These are phyloP conservation scores for Epiperipatus broadwayi DNA, from an alignment of 2,888 invertebrate species.

Conservation along the genomic window DNA sequence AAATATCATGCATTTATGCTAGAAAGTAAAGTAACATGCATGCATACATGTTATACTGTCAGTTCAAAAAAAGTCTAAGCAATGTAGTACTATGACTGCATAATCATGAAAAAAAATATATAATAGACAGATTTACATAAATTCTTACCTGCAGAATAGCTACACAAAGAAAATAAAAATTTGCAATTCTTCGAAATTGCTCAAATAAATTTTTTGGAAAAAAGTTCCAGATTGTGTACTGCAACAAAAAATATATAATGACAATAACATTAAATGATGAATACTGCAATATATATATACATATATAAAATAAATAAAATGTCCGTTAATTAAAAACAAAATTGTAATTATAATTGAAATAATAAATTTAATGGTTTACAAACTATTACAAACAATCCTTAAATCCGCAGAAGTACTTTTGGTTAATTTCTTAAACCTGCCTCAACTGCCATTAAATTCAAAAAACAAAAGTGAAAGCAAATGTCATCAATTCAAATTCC, in stretches of 20 bases:
- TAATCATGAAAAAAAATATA: not conserved
- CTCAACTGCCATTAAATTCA: too few relatives aligned
- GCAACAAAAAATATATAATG: constrained; percentile 22
- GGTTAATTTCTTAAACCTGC: too few relatives aligned
- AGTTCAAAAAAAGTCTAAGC: not conserved
- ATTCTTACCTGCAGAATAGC: constrained; percentile 47
- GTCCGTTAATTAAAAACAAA: too few relatives aligned
- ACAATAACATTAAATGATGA: constrained; percentile 8
- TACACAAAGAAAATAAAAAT: constrained; percentile 60
- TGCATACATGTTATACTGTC: not conserved
- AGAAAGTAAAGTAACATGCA: too few relatives aligned
- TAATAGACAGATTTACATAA: constrained; percentile 19
- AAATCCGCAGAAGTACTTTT: too few relatives aligned
- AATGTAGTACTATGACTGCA: not conserved
- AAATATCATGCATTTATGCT: constrained; percentile 5
- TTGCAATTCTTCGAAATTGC: constrained; percentile 61
- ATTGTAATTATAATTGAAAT: too few relatives aligned
- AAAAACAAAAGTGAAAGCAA: too few relatives aligned
- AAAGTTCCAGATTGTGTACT: constrained; percentile 59
- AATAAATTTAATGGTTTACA: too few relatives aligned
- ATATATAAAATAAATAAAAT: too few relatives aligned
- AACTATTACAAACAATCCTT: too few relatives aligned
- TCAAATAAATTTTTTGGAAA: constrained; percentile 59
- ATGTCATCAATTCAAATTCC: too few relatives aligned
- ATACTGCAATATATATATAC: too few relatives aligned